phyloP scores from a whole-genome alignment of 2,888 invertebrate species.

The Cantharis flavilabris region DNA sequence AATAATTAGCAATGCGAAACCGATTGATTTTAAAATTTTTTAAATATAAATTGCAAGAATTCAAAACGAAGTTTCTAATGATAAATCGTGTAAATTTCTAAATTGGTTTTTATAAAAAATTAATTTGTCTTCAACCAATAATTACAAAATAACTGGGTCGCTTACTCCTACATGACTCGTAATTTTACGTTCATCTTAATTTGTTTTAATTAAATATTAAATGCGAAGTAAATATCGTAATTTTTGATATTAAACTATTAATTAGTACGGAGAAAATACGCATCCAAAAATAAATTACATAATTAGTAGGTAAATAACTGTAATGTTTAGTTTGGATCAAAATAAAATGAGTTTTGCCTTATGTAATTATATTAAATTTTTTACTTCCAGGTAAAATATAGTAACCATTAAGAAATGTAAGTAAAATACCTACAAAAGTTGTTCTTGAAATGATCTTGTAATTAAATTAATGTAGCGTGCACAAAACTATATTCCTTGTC shows the following conservation, averaged over 20 bases:
- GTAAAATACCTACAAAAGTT: slow-evolving; percentile 23
- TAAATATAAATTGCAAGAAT: not conserved
- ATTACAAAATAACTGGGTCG: not conserved
- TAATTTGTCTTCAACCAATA: not conserved
- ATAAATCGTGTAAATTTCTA: not conserved
- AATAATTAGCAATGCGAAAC: not conserved
- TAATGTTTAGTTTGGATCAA: not conserved
- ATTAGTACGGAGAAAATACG: not conserved
- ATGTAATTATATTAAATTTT: not conserved
- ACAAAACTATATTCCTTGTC: slow-evolving; percentile 24
- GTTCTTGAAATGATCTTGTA: slow-evolving; percentile 38
- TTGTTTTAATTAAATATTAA: not conserved
- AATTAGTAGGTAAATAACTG: not conserved
- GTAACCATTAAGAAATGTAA: slow-evolving; percentile 3
- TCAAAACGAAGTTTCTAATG: not conserved
- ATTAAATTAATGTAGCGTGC: slow-evolving; percentile 44
- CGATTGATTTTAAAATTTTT: not conserved
- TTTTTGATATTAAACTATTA: not conserved
- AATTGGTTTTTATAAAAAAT: not conserved
- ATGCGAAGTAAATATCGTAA: not conserved
- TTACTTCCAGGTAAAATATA: not conserved
- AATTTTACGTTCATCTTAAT: not conserved
- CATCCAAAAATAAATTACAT: not conserved
- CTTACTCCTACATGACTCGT: not conserved
- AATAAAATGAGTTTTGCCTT: not conserved